A percentile compares a stretch with the other conserved stretches of the same genome.
phyloP scores from a whole-genome alignment of 2,888 invertebrate genomes.

The Blastobasis lacticolella region DNA sequence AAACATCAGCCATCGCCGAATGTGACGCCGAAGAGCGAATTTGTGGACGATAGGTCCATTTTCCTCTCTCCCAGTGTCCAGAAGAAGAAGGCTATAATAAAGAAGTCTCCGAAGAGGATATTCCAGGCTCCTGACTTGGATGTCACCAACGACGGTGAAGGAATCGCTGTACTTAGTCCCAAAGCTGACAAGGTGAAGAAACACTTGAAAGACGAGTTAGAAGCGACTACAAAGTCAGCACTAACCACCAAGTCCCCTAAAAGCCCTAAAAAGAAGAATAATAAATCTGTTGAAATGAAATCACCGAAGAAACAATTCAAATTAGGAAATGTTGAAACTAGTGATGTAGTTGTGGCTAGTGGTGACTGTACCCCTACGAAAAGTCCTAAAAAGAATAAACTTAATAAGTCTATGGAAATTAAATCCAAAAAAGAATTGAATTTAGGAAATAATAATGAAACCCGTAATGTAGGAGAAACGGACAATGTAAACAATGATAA shows the following conservation, averaged over 20 bases:
- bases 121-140: conserved; percentile 56
- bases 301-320: conserved; percentile 1
- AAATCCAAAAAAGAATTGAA: too few species aligned
- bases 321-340: neutral
- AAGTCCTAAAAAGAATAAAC: neutral
- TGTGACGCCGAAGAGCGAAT: conserved; percentile 62
- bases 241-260: conserved; percentile 21
- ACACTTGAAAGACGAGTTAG: conserved; percentile 48
- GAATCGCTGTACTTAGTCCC: conserved; percentile 30
- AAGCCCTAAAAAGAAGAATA: conserved; percentile 18
- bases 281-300: conserved; percentile 12
- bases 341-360: neutral
- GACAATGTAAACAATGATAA: conserved; percentile 4
- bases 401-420: too few species aligned
- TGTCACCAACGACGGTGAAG: conserved; percentile 34
- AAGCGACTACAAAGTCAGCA: conserved; percentile 18
- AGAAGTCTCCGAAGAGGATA: conserved; percentile 65
- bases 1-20: conserved; percentile 61
- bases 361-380: conserved; percentile 4
- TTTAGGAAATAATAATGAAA: too few species aligned
- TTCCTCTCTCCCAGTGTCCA: conserved; percentile 59
- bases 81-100: conserved; percentile 61
- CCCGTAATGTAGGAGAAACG: too few species aligned
- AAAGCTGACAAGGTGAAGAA: conserved; percentile 62
- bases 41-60: conserved; percentile 54